Base-by-base conservation (phyloP, 2,113 vertebrate genomes). In the Chroicocephalus ridibundus region DNA sequence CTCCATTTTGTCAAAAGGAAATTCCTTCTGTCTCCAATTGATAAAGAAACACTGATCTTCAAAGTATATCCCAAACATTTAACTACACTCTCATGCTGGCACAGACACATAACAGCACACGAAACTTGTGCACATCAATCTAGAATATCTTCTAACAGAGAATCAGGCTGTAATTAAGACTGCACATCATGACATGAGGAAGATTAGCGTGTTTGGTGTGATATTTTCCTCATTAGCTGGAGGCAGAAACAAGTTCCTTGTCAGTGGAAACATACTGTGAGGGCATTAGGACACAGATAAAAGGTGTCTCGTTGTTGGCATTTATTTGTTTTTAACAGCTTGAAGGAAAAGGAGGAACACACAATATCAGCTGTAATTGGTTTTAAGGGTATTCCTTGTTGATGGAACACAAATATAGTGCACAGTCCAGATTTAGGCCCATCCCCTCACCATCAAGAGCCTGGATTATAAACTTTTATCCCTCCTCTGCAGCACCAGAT, bases 381-480 rank as follows among this genome's bases (percentile, higher is more conserved):
- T 57, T 93, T 94, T 85, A 94, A 94, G 52, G 61, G 62, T 71
- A 93, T 69, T 86, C 86, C 68, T 88, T 79, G 49, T n/a, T 76
- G 80, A 82, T 31, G 25, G 44, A 91, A 91, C 62, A 87, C 40
- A 92, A 84, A 93, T 34, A 95, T 44, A 87, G 38, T 92, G 75
- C 60, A 94, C 60, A 94, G 82, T 69, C 25, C 74, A 93, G 90
- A 82, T 83, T 76, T 46, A 87, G 94, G 51, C 42, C 91, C 83
- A 88, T 58, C 75, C 80, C 93, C 51, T 96, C 75, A 88, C 84
- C 84, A 95, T 70, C 74, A 93, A 96, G 88, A n/a, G 78, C 40
- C 84, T 93, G 90, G 93, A 95, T 95, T 95, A 94, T 21, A 90
- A 97, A 95, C 88, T 97, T 96, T 83, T 96, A 96, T 94, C 94